Evolutionary conservation across 2,888 invertebrate species (phyloP), one percentile per base, ranked within the genome.

Genomic region (Andrena dorsata): DNA sequence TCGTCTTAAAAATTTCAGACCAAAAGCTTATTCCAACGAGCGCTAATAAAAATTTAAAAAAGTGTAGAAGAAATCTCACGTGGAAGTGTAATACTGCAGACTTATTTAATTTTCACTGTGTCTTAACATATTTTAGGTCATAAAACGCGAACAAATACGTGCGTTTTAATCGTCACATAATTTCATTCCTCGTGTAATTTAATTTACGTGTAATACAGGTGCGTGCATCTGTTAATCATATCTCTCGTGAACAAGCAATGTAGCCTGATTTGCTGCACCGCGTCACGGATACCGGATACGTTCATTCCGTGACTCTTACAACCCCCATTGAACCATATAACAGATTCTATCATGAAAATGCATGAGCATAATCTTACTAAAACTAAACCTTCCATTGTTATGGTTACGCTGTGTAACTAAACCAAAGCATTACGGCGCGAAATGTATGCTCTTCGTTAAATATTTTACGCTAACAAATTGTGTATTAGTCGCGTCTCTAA

Each of bases 251-350:
- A 63, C 56, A 72, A 81, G 76, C 77, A 81, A 82, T 68, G 81
- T 80, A 68, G 71, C 28, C 76, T 70, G 84, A 87, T 87, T 87
- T 76, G 84, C 77, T 28, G 64, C 65, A 68, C 63, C 47, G 70
- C 76, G 70, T 76, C 79, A 73, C 68, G 76, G 28, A 66, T 60
- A 75, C n/a, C n/a, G n/a, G n/a, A n/a, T n/a, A n/a, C n/a, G n/a
- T 85, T 84, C 87, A 81, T 86, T 88, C 79, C 88, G 88, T 83
- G 79, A 80, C 82, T 81, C 81, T 56, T 81, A 73, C 72, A 70
- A 64, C 77, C 72, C 60, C 66, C 75, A 74, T 78, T 79, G 76
- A 64, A 74, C 77, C 80, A 80, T 69, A 72, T 80, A 71, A 79
- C 61, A 72, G 82, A 82, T 79, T 76, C 65, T 72, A 87, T 87